These are phyloP conservation scores for Hoplostethus atlanticus DNA, from an alignment of 2,797 vertebrate species.

Conservation along the genomic window DNA sequence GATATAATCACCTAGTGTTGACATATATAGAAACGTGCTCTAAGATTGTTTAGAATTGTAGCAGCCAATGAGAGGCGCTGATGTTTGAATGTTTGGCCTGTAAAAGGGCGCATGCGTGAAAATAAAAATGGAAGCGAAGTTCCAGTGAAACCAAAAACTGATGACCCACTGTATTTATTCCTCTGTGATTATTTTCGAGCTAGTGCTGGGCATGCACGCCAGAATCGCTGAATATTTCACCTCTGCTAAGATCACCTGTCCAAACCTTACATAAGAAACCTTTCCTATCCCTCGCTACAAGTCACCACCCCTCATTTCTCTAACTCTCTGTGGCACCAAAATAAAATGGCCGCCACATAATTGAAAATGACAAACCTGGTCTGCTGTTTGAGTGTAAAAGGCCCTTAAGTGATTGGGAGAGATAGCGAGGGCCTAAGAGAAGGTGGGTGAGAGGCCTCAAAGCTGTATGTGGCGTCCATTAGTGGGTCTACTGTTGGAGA, in stretches of 20 bases:
- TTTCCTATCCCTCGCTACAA: not conserved
- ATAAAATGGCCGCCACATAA: not conserved
- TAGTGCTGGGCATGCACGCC: no score
- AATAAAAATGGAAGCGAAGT: no score
- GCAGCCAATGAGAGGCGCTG: no score
- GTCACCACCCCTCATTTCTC: conserved; percentile 7
- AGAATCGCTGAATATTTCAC: no score
- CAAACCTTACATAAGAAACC: not conserved
- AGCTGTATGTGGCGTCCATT: conserved; percentile 72
- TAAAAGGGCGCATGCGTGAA: no score
- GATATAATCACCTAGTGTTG: no score
- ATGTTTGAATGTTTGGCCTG: no score
- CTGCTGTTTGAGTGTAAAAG: conserved; percentile 37
- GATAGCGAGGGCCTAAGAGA: conserved; percentile 60
- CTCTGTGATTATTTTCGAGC: no score
- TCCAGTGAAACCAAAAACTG: no score
- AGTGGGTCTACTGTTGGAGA: conserved; percentile 67
- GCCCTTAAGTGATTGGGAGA: conserved; percentile 61
- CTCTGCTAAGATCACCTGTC: not conserved
- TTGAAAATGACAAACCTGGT: conserved; percentile 25
- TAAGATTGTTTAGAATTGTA: no score
- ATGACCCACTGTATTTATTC: no score
- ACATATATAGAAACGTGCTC: no score
- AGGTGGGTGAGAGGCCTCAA: conserved; percentile 59
- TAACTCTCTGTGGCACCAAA: not conserved